A percentile compares a stretch with the other conserved stretches of the same genome.
Evolutionary conservation across 2,797 vertebrate genomes (phyloP).

Genomic region (Cuculus canorus): DNA sequence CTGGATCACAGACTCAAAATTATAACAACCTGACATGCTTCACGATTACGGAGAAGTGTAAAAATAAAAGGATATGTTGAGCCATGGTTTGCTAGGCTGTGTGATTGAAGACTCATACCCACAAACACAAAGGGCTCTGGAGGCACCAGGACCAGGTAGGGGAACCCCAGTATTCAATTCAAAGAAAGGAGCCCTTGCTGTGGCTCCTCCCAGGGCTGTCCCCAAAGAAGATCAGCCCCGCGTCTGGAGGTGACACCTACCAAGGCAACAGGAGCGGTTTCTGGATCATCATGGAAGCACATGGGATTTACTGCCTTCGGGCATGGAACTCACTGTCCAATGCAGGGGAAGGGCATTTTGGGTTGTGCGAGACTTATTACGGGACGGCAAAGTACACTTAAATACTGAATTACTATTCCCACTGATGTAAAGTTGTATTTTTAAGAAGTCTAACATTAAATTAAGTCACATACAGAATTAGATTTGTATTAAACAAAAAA

Average conservation of each 20-base stretch:
- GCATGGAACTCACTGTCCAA: not conserved
- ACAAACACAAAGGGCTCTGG: rapidly evolving
- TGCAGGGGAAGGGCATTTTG: not conserved
- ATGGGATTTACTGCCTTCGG: not conserved
- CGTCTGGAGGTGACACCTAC: not conserved
- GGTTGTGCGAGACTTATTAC: not conserved
- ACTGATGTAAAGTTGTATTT: not conserved
- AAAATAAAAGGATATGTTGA: not conserved
- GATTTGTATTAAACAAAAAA: not conserved
- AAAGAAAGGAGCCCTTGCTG: not conserved
- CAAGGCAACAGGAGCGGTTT: not conserved
- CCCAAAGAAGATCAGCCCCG: not conserved
- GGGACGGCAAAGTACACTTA: not conserved
- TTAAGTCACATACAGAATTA: not conserved
- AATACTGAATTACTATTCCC: not conserved
- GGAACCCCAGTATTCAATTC: not conserved
- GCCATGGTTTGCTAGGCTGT: not conserved
- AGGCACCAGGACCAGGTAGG: not conserved
- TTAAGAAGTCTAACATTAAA: not conserved
- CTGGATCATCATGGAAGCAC: not conserved
- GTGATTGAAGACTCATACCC: not conserved
- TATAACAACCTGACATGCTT: not conserved
- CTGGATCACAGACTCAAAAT: not conserved
- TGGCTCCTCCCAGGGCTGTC: not conserved
- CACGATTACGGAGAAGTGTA: not conserved